Evolutionary conservation across 2,113 vertebrate genomes (phyloP).

Genomic region (Etia nguti): DNA sequence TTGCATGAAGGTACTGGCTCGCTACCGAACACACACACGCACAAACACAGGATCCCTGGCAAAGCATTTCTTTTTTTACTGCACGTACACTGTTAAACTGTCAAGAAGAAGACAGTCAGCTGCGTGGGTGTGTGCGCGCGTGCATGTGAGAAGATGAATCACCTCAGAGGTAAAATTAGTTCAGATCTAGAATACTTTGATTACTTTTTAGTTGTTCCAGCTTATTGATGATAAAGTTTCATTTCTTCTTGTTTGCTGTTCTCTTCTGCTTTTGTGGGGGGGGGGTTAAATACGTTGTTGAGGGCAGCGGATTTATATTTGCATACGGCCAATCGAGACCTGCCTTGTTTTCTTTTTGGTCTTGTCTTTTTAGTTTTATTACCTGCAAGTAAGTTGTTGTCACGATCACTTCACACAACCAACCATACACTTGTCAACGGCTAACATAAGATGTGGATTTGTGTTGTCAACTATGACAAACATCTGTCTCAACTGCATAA

Average conservation of each 20-base stretch:
- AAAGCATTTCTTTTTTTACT: background rate
- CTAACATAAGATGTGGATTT: background rate
- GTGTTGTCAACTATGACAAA: background rate
- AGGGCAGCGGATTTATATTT: background rate
- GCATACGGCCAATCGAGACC: background rate
- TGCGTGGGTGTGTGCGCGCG: background rate
- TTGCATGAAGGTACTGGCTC: slow-evolving; percentile 23
- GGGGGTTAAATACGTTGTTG: background rate
- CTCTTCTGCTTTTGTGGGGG: background rate
- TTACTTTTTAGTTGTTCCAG: background rate
- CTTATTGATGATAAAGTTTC: background rate
- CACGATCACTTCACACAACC: background rate
- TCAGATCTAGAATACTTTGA: background rate
- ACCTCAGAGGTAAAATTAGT: background rate
- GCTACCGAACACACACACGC: background rate
- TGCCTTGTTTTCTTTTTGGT: background rate
- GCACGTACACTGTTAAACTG: background rate
- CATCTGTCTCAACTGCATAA: background rate
- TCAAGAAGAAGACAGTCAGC: background rate
- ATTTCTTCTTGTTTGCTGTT: background rate
- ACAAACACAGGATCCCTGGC: background rate
- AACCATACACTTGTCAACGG: background rate
- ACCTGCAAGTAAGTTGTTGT: background rate
- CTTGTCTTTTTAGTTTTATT: background rate
- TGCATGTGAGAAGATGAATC: background rate